Base-by-base conservation (phyloP, 2,113 vertebrate genomes). In the Irena cyanogastra region DNA sequence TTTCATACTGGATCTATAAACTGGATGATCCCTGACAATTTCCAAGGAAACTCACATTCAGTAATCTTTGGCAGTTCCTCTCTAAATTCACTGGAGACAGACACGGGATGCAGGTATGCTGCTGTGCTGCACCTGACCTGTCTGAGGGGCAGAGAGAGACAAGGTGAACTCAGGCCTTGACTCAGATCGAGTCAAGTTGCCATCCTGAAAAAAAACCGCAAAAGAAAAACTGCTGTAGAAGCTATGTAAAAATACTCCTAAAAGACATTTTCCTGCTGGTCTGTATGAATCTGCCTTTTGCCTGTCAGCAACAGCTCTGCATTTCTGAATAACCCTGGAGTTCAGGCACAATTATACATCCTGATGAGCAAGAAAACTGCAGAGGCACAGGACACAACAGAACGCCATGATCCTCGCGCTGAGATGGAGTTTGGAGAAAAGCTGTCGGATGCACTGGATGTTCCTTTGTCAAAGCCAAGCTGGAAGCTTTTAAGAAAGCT, bases 361-460 rank as follows among this genome's bases (percentile, higher is more conserved):
- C 28, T 16, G 20, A 35, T 0, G 12, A 79, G 35, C 45, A n/a
- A 47, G 50, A 74, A 54, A 71, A 56, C 33, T 16, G 26, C 61
- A 68, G 74, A 79, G 41, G 21, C 27, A 11, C 2, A 0, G 2
- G 39, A 54, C 16, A 30, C 16, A 19, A 79, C 35, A 64, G 68
- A 71, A 63, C 30, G 39, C 16, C 0, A 1, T 1, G 23, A 49
- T 52, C 22, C 56, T 12, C 4, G 0, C 69, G 72, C 42, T 30
- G 70, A 85, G 57, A 56, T 0, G 0, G 21, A 84, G 52, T 17
- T 75, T 44, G 41, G 13, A 63, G 66, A 78, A 82, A 79, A 89
- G n/a, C 53, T 49, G 27, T 54, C 17, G 2, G 72, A 70, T 59
- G 47, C 77, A 78, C 45, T 33, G 63, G 23, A 3, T 41, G 27